Base-by-base conservation (phyloP, 2,888 invertebrate genomes). In the Spatulosminthurus flaviceps region DNA sequence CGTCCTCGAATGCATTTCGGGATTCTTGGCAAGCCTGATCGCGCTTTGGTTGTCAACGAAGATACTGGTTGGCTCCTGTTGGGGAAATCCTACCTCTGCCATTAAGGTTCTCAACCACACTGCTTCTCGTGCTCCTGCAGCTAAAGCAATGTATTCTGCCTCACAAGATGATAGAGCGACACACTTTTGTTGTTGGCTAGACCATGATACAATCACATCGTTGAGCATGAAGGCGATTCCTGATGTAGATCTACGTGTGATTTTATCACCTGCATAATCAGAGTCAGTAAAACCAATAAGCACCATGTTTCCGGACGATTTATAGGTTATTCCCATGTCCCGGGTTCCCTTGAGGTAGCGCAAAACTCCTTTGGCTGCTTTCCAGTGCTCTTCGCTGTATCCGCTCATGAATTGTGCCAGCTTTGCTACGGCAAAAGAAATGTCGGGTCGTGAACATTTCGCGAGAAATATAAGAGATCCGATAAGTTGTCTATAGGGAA, bases 331-430 rank as follows among this genome's bases (percentile, higher is more conserved):
- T 29, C 86, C 84, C 7, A 83, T 29, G 64, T 85, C 70, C 1
- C 72, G 73, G 1, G 86, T 86, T 22, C 82, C 83, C 74, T 84
- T 84, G 19, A 87, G 67, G 71, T 87, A 87, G 1, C 86, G 80
- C 2, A 87, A 76, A 0, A 87, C 83, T 1, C 86, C 79, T 73
- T 87, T 86, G 0, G 86, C 86, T 0, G 86, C 86, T 19, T 75
- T 82, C 86, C 87, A 87, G 77, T 86, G 83, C 0, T 21, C 4
- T 71, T 81, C 60, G 9, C 29, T 42, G 69, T 79, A 80, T 22
- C 81, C 79, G 60, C 71, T 77, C 28, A 79, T 79, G 26, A 82
- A 84, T 67, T 84, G 82, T 9, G 84, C 73, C 4, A 86, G 69
- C 7, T 51, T 73, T 42, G 81, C 79, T 0, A 84, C 83, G 9